phyloP scores from a whole-genome alignment of 2,113 vertebrate genomes.

The Thinocorus orbignyianus region DNA sequence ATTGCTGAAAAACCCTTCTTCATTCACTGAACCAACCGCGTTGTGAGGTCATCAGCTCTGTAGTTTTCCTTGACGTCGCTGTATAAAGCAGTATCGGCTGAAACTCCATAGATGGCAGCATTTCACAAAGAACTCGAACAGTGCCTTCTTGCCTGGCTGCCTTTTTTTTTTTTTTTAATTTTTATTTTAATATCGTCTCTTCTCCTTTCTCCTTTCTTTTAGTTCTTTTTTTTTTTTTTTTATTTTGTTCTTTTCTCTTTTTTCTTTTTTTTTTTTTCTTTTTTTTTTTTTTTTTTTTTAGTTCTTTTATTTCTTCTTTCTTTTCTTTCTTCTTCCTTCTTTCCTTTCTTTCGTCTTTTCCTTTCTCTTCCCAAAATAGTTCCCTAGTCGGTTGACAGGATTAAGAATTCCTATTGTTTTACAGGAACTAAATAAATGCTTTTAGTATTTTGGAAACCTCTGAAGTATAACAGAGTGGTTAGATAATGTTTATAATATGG shows the following conservation, averaged over 20 bases:
- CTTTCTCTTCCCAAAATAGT: background rate
- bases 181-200: too few relatives aligned
- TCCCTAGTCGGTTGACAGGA: slow-evolving; percentile 38
- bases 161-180: rapidly evolving
- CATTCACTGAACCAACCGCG: background rate
- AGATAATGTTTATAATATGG: slow-evolving; percentile 39
- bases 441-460: slow-evolving; percentile 47
- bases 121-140: slow-evolving; percentile 82
- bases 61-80: background rate
- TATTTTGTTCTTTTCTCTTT: rapidly evolving
- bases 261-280: too few relatives aligned
- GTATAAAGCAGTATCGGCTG: background rate
- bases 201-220: background rate
- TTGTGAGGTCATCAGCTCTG: background rate
- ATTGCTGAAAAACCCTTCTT: background rate
- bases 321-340: rapidly evolving
- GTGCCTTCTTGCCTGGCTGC: background rate
- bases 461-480: slow-evolving; percentile 40
- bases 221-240: too few relatives aligned
- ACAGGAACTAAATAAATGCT: slow-evolving; percentile 64
- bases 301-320: too few relatives aligned
- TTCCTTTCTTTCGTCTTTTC: background rate
- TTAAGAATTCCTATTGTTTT: slow-evolving; percentile 67
- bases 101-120: slow-evolving; percentile 92
- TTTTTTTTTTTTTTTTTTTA: rapidly evolving